These are phyloP conservation scores for Machimus rusticus DNA, from an alignment of 2,888 invertebrate species.

Conservation along the genomic window DNA sequence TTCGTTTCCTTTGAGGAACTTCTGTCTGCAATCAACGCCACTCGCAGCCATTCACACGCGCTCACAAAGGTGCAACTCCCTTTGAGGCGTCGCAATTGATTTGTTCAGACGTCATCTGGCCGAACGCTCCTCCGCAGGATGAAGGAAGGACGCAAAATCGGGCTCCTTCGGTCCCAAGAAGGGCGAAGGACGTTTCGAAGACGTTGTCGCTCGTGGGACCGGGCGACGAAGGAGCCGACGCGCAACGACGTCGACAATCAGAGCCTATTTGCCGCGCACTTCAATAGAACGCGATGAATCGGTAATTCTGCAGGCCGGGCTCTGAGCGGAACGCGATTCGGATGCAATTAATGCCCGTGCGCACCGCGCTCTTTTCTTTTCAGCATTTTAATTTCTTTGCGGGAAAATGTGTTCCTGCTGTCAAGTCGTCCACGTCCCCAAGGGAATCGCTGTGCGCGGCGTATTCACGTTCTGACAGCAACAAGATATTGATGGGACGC, in stretches of 20 bases:
- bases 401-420: neutral
- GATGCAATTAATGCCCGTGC: neutral
- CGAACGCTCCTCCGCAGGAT: neutral
- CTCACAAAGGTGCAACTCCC: neutral
- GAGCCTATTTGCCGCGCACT: neutral
- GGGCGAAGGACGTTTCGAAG: neutral
- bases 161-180: neutral
- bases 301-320: neutral
- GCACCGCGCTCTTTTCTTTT: neutral
- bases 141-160: neutral
- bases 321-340: neutral
- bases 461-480: neutral
- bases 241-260: neutral
- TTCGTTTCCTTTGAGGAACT: slow-evolving; percentile 7
- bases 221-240: neutral
- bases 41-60: slow-evolving; percentile 3
- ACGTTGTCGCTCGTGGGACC: neutral
- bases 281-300: slow-evolving; percentile 19
- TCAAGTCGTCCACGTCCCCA: neutral
- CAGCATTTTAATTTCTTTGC: neutral
- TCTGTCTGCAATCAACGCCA: slow-evolving; percentile 4
- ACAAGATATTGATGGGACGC: slow-evolving; percentile 11
- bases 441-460: neutral
- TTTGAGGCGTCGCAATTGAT: slow-evolving; percentile 23
- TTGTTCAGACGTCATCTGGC: slow-evolving; percentile 3